Conservation (phyloP, 2,113 vertebrate species). For the Archilochus colubris region DNA sequence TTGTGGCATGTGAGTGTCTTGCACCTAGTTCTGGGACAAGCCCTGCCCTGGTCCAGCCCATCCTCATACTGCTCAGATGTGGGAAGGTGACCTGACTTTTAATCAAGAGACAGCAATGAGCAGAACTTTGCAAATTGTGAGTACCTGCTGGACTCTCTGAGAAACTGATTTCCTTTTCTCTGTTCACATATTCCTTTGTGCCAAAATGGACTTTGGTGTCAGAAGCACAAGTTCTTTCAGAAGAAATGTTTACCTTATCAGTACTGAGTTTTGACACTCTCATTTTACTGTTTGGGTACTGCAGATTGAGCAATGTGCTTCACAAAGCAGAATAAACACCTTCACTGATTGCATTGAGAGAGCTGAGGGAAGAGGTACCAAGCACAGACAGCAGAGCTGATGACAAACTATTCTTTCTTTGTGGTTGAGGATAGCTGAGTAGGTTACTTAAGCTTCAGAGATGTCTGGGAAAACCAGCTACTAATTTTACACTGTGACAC, state of each 20-base stretch:
- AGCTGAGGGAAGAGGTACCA: neutral
- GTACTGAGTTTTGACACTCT: neutral
- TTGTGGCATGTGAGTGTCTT: accelerated
- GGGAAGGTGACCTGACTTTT: neutral
- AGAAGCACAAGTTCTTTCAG: neutral
- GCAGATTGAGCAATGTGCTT: neutral
- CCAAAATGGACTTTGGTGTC: neutral
- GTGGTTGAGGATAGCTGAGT: neutral
- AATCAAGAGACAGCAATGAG: neutral
- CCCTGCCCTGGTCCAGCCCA: neutral
- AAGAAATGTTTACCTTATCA: neutral
- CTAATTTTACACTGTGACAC: neutral
- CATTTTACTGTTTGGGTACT: neutral
- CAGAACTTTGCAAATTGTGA: neutral
- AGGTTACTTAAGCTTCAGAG: constrained; percentile 1
- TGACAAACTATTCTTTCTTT: neutral
- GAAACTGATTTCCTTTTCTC: neutral
- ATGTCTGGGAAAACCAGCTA: neutral
- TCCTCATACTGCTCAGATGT: accelerated
- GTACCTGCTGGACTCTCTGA: neutral
- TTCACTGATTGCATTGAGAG: neutral
- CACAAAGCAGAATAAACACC: neutral
- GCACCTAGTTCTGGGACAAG: neutral
- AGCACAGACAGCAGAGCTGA: neutral
- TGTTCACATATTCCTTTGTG: neutral